Percentiles rank a stretch among this genome's conserved stretches.
phyloP scores from a whole-genome alignment of 2,888 invertebrate genomes.

The Leptinotarsa juncta region DNA sequence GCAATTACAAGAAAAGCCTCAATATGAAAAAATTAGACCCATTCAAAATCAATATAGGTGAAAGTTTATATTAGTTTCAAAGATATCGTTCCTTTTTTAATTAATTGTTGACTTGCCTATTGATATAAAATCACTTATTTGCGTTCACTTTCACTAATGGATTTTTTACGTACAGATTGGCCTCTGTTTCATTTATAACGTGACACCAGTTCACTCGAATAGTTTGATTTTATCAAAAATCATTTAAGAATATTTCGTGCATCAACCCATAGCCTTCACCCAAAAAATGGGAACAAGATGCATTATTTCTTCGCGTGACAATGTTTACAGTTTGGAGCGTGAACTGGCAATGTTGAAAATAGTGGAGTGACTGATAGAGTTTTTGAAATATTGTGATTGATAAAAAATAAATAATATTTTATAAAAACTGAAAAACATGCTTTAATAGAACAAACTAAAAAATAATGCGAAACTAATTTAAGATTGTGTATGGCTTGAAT shows the following conservation, averaged over 20 bases:
- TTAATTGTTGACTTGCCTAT: too few species aligned
- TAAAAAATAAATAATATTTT: too few species aligned
- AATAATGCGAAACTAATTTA: too few species aligned
- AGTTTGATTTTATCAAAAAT: background rate
- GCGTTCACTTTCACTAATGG: background rate
- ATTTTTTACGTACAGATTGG: background rate
- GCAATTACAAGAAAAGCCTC: too few species aligned
- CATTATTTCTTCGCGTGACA: slow-evolving; percentile 16
- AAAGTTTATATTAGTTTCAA: too few species aligned
- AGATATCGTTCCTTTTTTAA: too few species aligned
- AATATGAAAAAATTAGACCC: too few species aligned
- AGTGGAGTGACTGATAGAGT: background rate
- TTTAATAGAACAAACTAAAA: too few species aligned
- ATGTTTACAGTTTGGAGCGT: background rate
- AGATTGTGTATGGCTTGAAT: too few species aligned
- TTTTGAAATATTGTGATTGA: background rate
- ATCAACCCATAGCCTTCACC: background rate
- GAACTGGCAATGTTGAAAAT: background rate
- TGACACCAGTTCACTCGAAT: background rate
- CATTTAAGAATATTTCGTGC: background rate
- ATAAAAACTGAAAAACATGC: too few species aligned
- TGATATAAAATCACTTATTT: background rate
- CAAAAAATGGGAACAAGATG: slow-evolving; percentile 10
- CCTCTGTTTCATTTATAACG: background rate
- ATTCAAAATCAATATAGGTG: too few species aligned